Evolutionary conservation across 2,888 invertebrate species (phyloP).

Genomic region (Biston stratarius): DNA sequence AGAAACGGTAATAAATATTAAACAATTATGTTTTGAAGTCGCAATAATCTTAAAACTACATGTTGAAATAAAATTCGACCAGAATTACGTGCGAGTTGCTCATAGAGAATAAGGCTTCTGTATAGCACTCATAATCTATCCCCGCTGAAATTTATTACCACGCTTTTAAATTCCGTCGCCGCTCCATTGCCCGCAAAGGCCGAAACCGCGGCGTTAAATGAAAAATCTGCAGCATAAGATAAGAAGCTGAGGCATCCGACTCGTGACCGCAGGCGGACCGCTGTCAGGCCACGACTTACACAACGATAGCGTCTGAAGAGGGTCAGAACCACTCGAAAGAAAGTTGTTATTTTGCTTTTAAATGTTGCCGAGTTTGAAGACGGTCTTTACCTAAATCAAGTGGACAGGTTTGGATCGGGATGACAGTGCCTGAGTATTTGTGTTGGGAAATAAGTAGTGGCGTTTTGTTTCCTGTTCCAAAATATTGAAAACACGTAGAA

Average conservation of each 20-base stretch:
- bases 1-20: too few species aligned
- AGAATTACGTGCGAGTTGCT: too few species aligned
- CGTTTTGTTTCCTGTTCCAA: conserved; percentile 14
- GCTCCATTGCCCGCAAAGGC: not conserved
- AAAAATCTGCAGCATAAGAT: conserved; percentile 31
- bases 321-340: conserved; percentile 54
- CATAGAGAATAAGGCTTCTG: too few species aligned
- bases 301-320: conserved; percentile 59
- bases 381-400: conserved; percentile 50
- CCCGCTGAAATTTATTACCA: too few species aligned
- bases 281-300: conserved; percentile 54
- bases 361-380: conserved; percentile 49
- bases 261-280: conserved; percentile 51
- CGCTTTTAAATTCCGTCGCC: not conserved
- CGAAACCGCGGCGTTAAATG: conserved; percentile 1
- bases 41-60: too few species aligned
- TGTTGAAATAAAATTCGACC: too few species aligned
- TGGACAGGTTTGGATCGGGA: conserved; percentile 45
- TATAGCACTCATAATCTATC: too few species aligned
- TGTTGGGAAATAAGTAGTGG: conserved; percentile 24
- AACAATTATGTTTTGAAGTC: too few species aligned
- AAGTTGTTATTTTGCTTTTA: conserved; percentile 50
- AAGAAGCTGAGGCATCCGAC: conserved; percentile 26
- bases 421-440: conserved; percentile 39
- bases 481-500: conserved; percentile 10